Evolutionary conservation across 1,140 invertebrate species (phyloP).

Genomic region (Neelides sp.): DNA sequence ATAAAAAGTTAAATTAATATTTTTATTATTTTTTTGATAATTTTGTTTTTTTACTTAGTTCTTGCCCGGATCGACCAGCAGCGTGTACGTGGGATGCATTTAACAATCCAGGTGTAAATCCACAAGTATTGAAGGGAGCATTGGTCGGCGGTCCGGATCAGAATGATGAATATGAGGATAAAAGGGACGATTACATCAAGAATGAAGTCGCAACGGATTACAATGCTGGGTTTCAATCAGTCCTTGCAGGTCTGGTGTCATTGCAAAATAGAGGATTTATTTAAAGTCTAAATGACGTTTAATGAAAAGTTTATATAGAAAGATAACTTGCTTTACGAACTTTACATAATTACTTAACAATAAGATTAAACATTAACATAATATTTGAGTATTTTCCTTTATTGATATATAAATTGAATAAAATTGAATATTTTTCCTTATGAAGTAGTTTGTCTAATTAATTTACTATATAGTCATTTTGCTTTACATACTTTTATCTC

Average conservation of each 20-base stretch:
- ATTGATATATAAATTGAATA: too few relatives aligned
- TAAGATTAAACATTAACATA: too few relatives aligned
- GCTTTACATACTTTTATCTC: too few relatives aligned
- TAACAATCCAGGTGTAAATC: conserved; percentile 32
- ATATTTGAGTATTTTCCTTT: too few relatives aligned
- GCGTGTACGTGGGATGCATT: conserved; percentile 42
- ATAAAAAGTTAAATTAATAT: not conserved
- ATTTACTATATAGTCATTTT: too few relatives aligned
- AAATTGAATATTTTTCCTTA: too few relatives aligned
- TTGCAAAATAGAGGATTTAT: too few relatives aligned
- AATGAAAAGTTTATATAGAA: too few relatives aligned
- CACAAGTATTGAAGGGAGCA: conserved; percentile 36
- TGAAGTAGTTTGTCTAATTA: too few relatives aligned
- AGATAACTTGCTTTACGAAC: too few relatives aligned
- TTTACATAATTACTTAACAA: too few relatives aligned
- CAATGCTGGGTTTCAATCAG: conserved; percentile 36
- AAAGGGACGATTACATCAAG: conserved; percentile 35
- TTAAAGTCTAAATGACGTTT: too few relatives aligned
- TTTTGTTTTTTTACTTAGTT: conserved; percentile 39
- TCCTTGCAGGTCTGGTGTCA: conserved; percentile 23
- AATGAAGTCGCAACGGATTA: conserved; percentile 39
- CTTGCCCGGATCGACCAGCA: conserved; percentile 34
- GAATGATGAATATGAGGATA: conserved; percentile 35
- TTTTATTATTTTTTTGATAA: not conserved
- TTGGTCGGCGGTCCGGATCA: conserved; percentile 38